These are phyloP conservation scores for Galeruca laticollis DNA, from an alignment of 2,888 invertebrate species.

Conservation along the genomic window DNA sequence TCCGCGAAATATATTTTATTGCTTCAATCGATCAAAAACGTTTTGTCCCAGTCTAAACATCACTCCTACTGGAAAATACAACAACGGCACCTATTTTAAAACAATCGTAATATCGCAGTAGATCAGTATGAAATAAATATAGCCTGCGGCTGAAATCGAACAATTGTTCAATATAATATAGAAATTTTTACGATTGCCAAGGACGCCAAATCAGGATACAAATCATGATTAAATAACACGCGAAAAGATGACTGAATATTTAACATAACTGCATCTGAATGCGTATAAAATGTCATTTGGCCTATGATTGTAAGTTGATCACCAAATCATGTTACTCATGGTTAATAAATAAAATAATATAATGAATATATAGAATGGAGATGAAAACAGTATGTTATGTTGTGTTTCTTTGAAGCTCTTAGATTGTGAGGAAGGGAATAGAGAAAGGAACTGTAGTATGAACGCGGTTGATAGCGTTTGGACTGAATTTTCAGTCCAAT, in stretches of 20 bases:
- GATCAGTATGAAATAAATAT: not conserved
- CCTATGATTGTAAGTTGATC: not conserved
- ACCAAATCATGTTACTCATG: no score
- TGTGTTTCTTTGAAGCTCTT: no score
- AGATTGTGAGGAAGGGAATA: no score
- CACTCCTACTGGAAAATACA: not conserved
- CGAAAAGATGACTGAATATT: slow-evolving; percentile 36
- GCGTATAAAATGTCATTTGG: slow-evolving; percentile 24
- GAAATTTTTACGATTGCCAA: slow-evolving; percentile 47
- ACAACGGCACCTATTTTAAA: not conserved
- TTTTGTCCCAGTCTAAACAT: no score
- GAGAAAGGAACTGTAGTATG: no score
- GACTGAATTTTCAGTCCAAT: no score
- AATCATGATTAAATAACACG: slow-evolving; percentile 43
- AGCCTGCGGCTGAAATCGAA: not conserved
- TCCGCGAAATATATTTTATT: no score
- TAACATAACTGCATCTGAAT: slow-evolving; percentile 32
- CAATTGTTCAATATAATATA: slow-evolving; percentile 42
- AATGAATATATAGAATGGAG: no score
- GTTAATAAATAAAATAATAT: no score
- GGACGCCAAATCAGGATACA: slow-evolving; percentile 46
- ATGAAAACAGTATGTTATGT: no score
- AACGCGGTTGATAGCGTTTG: no score
- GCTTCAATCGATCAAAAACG: no score
- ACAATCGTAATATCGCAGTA: not conserved